Base-by-base conservation (phyloP, 1,140 invertebrate species). In the Drosophila tristis region DNA sequence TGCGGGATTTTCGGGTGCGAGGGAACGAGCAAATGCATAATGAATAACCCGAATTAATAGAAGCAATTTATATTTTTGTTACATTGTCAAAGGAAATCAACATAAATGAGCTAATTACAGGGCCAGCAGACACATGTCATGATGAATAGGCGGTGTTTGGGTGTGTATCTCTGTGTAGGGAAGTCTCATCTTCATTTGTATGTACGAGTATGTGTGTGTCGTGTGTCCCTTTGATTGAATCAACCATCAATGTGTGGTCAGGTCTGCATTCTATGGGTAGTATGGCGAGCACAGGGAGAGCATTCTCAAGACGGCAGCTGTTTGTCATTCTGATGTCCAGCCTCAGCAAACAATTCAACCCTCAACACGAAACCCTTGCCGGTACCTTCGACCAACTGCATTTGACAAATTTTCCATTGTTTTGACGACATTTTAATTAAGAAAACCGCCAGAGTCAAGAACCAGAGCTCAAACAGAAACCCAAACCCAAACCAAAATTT, bases 81-180 rank as follows among this genome's bases (percentile, higher is more conserved):
- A 66, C 57, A 45, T 66, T 86, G 78, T 86, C 84, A 84, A 84
- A 89, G 84, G 79, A 82, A 87, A 87, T 87, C 79, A 89, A 74
- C 76, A 84, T 84, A 89, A 84, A 84, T 79, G 84, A 76, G 71
- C 84, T 87, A 87, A 87, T 87, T 87, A 87, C 75, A 71, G 43
- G 31, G 48, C 13, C n/a, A 47, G 2, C 45, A 68, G 63, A 70
- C 56, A 59, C 26, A 23, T 15, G 9, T 43, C 3, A 25, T 39
- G 23, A 39, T 11, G 4, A 35, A 35, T 51, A 2, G 9, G 11
- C 0, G 0, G 2, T 35, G 31, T 3, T 0, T 35, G 9, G 11
- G 35, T 4, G 11, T 3, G 7, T 29, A 7, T 29, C 2, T 29
- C 6, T 29, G 29, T 8, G 29, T 48, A 0, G 55, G 5, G 50